Percentiles rank a stretch among this genome's conserved stretches.
Conservation (phyloP, 2,888 invertebrate genomes). For the Apamea monoglypha region DNA sequence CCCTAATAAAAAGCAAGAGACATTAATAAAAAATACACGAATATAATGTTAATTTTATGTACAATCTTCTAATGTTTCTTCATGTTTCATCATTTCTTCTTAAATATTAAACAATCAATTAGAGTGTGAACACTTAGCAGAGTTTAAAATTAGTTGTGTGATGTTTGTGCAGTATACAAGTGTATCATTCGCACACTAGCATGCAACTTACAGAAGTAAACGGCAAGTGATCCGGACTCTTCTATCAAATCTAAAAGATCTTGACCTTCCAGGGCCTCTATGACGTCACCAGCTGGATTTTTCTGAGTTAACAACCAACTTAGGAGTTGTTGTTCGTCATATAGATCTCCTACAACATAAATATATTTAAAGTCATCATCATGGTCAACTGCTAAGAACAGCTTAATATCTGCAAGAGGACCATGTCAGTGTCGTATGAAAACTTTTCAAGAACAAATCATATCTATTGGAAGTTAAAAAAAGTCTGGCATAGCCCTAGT, state of each 20-base stretch:
- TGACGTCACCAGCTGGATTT: conserved; percentile 97
- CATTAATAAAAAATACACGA: conserved; percentile 70
- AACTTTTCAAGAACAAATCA: no score
- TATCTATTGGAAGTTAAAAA: no score
- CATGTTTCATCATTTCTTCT: conserved; percentile 1
- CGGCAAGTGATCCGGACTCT: conserved; percentile 95
- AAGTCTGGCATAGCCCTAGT: background rate
- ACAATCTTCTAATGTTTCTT: conserved; percentile 23
- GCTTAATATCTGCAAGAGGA: background rate
- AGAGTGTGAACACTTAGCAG: conserved; percentile 52
- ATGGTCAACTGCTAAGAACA: background rate
- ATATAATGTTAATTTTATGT: conserved; percentile 21
- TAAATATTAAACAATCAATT: conserved; percentile 35
- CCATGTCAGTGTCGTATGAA: background rate
- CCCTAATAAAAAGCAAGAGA: conserved; percentile 91
- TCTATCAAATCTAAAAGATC: conserved; percentile 94
- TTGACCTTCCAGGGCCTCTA: conserved; percentile 96
- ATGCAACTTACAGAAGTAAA: conserved; percentile 96
- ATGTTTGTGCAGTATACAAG: conserved; percentile 70
- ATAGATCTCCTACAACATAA: conserved; percentile 92
- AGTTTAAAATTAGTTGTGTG: conserved; percentile 69
- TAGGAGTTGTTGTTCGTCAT: conserved; percentile 96
- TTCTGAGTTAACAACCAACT: conserved; percentile 97
- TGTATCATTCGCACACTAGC: conserved; percentile 41
- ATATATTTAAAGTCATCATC: background rate